A percentile compares a stretch with the other conserved stretches of the same genome.
phyloP scores from a whole-genome alignment of 2,888 invertebrate genomes.

The Athrips mouffetella region DNA sequence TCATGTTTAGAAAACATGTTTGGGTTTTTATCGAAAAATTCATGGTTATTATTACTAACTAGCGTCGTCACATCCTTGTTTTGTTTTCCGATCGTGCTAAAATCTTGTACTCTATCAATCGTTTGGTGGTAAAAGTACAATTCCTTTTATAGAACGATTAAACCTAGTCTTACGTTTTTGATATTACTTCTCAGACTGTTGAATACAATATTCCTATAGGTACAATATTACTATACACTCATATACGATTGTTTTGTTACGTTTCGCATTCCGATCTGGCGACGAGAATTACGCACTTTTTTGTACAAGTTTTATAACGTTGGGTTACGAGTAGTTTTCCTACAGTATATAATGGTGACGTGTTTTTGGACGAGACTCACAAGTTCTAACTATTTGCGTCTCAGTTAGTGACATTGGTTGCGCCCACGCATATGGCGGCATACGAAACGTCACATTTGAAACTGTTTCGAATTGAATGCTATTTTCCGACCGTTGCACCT shows the following conservation, averaged over 20 bases:
- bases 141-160: too few species aligned
- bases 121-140: too few species aligned
- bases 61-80: neutral
- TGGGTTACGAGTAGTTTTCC: slow-evolving; percentile 14
- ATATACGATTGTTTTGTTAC: slow-evolving; percentile 18
- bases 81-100: neutral
- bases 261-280: slow-evolving; percentile 28
- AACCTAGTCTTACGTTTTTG: too few species aligned
- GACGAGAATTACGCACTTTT: slow-evolving; percentile 36
- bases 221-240: neutral
- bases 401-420: slow-evolving; percentile 9
- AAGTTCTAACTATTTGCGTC: slow-evolving; percentile 3
- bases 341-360: slow-evolving; percentile 3
- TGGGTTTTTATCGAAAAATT: neutral
- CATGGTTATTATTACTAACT: neutral
- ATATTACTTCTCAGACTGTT: too few species aligned
- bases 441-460: slow-evolving; percentile 7
- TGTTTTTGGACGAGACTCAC: neutral
- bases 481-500: slow-evolving; percentile 6
- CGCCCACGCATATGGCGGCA: slow-evolving; percentile 9
- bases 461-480: slow-evolving; percentile 1
- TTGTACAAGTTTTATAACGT: neutral
- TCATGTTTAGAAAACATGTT: neutral
- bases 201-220: too few species aligned
- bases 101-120: neutral